Conservation (phyloP, 1,140 invertebrate species). For the Cepaea nemoralis region DNA sequence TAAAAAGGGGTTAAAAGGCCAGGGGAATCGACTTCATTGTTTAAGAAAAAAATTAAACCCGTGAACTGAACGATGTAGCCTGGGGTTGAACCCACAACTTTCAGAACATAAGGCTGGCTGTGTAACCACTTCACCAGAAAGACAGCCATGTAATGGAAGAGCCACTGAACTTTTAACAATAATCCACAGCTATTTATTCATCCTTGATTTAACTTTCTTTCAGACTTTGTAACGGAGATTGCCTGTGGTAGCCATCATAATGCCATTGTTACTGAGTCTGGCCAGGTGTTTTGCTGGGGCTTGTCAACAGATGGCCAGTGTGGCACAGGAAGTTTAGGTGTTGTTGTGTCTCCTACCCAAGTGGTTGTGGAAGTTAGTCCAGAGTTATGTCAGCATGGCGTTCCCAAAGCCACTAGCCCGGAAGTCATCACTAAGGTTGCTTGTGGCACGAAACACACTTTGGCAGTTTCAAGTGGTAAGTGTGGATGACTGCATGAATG, state of each 20-base stretch:
- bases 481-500: too few species aligned
- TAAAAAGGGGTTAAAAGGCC: too few species aligned
- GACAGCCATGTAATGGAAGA: too few species aligned
- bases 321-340: constrained; percentile 52
- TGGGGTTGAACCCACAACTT: too few species aligned
- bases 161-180: too few species aligned
- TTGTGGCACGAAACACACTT: constrained; percentile 86
- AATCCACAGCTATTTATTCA: too few species aligned
- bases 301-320: constrained; percentile 64
- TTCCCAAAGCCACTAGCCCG: constrained; percentile 37
- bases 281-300: constrained; percentile 68
- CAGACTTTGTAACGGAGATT: constrained; percentile 53
- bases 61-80: too few species aligned
- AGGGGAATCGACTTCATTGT: too few species aligned
- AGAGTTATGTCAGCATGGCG: constrained; percentile 60
- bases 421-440: constrained; percentile 74
- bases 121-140: too few species aligned
- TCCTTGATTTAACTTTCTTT: neutral
- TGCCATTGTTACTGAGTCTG: constrained; percentile 59
- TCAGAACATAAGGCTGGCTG: too few species aligned
- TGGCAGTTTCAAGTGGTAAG: constrained; percentile 80
- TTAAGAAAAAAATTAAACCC: too few species aligned
- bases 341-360: constrained; percentile 52
- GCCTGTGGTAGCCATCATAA: constrained; percentile 66
- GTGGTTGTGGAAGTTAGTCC: constrained; percentile 49